phyloP scores from a whole-genome alignment of 2,113 vertebrate species.

The Lampris incognitus region DNA sequence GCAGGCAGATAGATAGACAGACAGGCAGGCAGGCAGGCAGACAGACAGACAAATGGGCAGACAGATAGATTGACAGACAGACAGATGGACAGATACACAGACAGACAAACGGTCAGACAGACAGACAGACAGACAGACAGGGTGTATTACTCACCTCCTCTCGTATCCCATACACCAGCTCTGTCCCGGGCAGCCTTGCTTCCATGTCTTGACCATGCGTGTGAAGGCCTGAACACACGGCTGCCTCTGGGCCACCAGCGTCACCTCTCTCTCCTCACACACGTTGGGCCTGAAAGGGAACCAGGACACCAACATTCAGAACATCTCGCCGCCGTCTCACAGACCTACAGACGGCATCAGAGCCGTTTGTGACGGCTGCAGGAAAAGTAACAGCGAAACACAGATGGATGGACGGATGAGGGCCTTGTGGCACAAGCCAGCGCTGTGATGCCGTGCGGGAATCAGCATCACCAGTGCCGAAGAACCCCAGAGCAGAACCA shows the following conservation, averaged over 20 bases:
- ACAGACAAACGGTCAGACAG: constrained; percentile 20
- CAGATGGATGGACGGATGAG: constrained; percentile 11
- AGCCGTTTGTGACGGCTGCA: constrained; percentile 26
- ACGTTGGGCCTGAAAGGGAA: constrained; percentile 88
- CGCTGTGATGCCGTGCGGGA: constrained; percentile 25
- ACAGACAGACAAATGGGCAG: no score
- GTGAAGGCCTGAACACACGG: constrained; percentile 87
- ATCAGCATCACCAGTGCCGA: constrained; percentile 45
- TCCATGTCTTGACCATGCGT: constrained; percentile 86
- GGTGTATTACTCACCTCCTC: constrained; percentile 83
- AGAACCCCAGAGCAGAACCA: background rate
- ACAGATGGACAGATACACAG: no score
- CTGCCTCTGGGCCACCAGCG: constrained; percentile 86
- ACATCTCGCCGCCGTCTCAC: constrained; percentile 39
- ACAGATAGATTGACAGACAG: no score
- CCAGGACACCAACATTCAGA: constrained; percentile 47
- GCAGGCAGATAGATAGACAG: no score
- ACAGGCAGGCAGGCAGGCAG: no score
- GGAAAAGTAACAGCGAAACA: constrained; percentile 1
- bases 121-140: constrained; percentile 23
- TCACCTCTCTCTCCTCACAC: constrained; percentile 85
- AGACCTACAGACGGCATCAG: constrained; percentile 22
- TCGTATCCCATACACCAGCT: constrained; percentile 88
- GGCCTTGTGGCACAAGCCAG: background rate
- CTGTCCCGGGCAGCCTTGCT: constrained; percentile 85